Evolutionary conservation across 2,888 invertebrate genomes (phyloP).

Genomic region (Megamerina dolium): DNA sequence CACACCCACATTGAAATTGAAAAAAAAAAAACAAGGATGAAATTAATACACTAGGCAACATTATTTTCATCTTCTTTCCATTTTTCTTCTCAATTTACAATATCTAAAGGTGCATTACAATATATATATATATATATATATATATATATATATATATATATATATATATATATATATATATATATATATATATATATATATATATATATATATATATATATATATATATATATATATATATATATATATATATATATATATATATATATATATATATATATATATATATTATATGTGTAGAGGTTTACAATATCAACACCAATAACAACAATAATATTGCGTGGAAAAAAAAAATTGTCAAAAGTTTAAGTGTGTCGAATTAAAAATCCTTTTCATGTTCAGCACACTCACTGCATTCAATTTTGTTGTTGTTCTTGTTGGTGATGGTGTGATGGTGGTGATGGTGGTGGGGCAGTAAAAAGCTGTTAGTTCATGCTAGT

Average conservation of each 20-base stretch:
- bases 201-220: too few species aligned
- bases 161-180: too few species aligned
- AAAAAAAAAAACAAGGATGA: too few species aligned
- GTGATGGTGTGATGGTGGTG: background rate
- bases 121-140: background rate
- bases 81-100: too few species aligned
- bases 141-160: background rate
- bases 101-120: too few species aligned
- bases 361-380: conserved; percentile 21
- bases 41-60: too few species aligned
- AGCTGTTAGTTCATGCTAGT: background rate
- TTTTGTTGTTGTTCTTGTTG: background rate
- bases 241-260: background rate
- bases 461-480: too few species aligned
- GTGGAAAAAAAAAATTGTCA: conserved; percentile 14
- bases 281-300: background rate
- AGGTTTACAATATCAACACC: too few species aligned
- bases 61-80: too few species aligned
- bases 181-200: too few species aligned
- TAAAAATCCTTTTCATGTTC: conserved; percentile 8
- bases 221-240: background rate
- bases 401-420: background rate
- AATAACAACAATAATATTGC: too few species aligned
- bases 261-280: background rate
- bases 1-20: too few species aligned